These are phyloP conservation scores for Pomatorhinus ruficollis DNA, from an alignment of 2,113 vertebrate genomes.

Conservation along the genomic window DNA sequence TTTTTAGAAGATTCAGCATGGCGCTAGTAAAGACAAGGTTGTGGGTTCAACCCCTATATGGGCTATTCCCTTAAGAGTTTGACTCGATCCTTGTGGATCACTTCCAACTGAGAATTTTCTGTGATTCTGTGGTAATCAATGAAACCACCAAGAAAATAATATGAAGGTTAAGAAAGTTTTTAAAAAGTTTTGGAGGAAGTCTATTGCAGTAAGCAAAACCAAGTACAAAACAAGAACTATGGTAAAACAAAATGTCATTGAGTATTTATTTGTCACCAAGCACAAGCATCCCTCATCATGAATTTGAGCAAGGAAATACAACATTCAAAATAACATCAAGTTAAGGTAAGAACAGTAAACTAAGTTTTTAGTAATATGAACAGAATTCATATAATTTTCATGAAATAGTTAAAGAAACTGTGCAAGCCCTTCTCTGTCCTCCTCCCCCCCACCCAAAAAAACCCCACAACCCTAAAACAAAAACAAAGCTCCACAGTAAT, in stretches of 20 bases:
- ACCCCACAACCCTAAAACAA: not conserved
- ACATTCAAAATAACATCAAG: not conserved
- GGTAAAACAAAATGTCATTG: not conserved
- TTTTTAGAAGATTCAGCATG: not conserved
- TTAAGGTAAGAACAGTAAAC: not conserved
- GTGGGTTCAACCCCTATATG: not conserved
- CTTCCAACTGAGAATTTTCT: not conserved
- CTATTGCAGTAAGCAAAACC: not conserved
- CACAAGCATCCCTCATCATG: not conserved
- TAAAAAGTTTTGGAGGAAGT: not conserved
- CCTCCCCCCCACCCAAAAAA: rapidly evolving
- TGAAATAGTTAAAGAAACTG: not conserved
- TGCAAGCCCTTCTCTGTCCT: not conserved
- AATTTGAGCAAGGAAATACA: not conserved
- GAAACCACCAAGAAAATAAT: not conserved
- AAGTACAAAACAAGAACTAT: not conserved
- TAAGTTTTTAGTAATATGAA: not conserved
- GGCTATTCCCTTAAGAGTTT: not conserved
- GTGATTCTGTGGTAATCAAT: not conserved
- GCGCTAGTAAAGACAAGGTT: not conserved
- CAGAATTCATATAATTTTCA: not conserved
- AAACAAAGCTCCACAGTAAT: not conserved
- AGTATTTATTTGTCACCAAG: not conserved
- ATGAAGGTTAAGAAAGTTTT: not conserved
- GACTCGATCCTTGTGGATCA: not conserved